Percentiles rank a stretch among this genome's conserved stretches.
phyloP scores from a whole-genome alignment of 1,140 invertebrate species.

The Leptopilina boulardi region DNA sequence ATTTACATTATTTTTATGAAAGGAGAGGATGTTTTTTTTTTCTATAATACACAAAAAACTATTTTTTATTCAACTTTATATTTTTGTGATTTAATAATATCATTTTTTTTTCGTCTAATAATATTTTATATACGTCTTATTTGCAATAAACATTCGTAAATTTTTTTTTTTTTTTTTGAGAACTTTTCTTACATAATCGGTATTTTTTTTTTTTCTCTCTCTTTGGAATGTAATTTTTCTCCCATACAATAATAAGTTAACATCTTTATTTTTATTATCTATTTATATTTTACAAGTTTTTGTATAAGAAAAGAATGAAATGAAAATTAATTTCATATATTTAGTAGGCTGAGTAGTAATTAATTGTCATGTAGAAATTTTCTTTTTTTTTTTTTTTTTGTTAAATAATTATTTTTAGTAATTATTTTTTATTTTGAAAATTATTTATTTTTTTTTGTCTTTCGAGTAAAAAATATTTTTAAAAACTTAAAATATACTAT shows the following conservation, averaged over 20 bases:
- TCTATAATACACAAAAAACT: not conserved
- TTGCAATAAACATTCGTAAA: not conserved
- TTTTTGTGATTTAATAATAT: constrained; percentile 6
- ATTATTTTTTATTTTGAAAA: too few relatives aligned
- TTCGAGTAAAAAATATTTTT: not conserved
- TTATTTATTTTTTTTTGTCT: not conserved
- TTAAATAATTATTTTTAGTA: too few relatives aligned
- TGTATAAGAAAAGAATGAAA: constrained; percentile 16
- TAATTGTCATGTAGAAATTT: too few relatives aligned
- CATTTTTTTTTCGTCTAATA: not conserved
- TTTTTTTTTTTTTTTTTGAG: not conserved
- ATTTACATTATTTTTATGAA: not conserved
- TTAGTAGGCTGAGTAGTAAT: too few relatives aligned
- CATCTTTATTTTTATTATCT: constrained; percentile 40
- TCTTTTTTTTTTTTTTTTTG: too few relatives aligned
- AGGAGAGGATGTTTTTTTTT: too few relatives aligned
- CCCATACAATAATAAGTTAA: constrained; percentile 38
- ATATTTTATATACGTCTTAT: not conserved
- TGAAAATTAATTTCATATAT: constrained; percentile 32
- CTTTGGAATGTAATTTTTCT: not conserved
- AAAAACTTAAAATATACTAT: constrained; percentile 17
- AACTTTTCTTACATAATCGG: constrained; percentile 38
- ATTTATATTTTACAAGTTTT: not conserved
- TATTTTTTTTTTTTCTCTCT: constrained; percentile 36
- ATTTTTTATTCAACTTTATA: constrained; percentile 3